Evolutionary conservation across 1,140 invertebrate genomes (phyloP).

Genomic region (Caenorhabditis remanei): DNA sequence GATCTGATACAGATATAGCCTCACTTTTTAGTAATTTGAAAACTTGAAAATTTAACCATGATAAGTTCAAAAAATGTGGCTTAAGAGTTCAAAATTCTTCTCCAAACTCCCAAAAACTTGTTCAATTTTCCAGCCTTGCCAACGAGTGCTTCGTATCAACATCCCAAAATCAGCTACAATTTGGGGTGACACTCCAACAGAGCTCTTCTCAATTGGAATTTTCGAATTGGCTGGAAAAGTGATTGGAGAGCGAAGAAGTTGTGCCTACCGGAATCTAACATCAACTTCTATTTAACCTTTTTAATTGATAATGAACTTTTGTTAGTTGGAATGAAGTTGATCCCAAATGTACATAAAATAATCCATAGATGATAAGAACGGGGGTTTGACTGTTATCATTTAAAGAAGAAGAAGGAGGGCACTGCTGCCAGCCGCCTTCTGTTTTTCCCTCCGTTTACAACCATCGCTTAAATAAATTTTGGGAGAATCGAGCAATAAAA

Average conservation of each 20-base stretch:
- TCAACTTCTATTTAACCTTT: background rate
- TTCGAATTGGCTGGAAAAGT: constrained; percentile 64
- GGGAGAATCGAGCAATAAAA: constrained; percentile 29
- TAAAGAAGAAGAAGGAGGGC: constrained; percentile 15
- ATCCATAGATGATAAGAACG: constrained; percentile 42
- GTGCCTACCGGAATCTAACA: constrained; percentile 41
- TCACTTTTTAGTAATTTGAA: too few species aligned
- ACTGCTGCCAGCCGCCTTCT: constrained; percentile 52
- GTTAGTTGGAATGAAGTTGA: constrained; percentile 46
- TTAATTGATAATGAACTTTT: constrained; percentile 7
- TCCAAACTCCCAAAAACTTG: background rate
- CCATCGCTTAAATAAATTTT: constrained; percentile 51
- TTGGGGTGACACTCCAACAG: constrained; percentile 57
- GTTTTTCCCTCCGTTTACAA: constrained; percentile 46
- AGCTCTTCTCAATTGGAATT: constrained; percentile 65
- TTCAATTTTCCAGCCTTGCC: constrained; percentile 63
- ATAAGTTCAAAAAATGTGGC: background rate
- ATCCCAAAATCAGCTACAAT: constrained; percentile 64
- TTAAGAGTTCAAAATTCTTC: background rate
- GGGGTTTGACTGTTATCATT: constrained; percentile 35
- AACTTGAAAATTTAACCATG: background rate
- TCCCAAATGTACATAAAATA: constrained; percentile 51
- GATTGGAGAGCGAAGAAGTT: constrained; percentile 60
- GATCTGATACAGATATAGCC: too few species aligned
- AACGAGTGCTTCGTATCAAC: constrained; percentile 61